Percentiles rank a stretch among this genome's conserved stretches.
Conservation (phyloP, 37 sponge, comb jelly and placozoan genomes). For the Hexactinellida sp. region DNA sequence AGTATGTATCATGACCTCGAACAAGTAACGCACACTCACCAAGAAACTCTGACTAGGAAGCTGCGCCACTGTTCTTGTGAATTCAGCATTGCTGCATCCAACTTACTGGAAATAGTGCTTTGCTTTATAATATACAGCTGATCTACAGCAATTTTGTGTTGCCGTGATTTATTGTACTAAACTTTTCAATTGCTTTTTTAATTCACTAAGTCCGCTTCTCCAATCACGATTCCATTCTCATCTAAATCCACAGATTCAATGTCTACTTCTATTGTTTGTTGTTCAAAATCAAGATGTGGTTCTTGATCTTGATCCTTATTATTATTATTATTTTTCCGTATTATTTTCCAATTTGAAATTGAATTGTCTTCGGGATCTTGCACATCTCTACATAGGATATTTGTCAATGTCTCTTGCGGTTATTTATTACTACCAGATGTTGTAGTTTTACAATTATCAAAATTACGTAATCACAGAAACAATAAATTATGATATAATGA, state of each 20-base stretch:
- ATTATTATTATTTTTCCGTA: neutral
- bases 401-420: neutral
- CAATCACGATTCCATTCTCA: neutral
- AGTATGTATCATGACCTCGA: neutral
- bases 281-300: neutral
- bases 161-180: neutral
- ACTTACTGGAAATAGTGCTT: neutral
- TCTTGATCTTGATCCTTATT: neutral
- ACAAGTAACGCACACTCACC: neutral
- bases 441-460: neutral
- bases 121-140: neutral
- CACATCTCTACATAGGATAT: slow-evolving; percentile 2
- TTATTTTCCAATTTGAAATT: neutral
- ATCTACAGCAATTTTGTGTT: neutral
- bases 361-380: neutral
- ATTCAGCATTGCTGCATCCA: slow-evolving; percentile 13
- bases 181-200: neutral
- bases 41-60: neutral
- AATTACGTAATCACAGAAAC: neutral
- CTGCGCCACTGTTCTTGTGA: slow-evolving; percentile 13
- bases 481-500: neutral
- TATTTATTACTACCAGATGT: neutral
- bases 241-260: slow-evolving; percentile 12
- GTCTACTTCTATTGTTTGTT: neutral
- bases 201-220: neutral